Base-by-base conservation (phyloP, 2,113 vertebrate genomes). In the Tetrao urogallus region DNA sequence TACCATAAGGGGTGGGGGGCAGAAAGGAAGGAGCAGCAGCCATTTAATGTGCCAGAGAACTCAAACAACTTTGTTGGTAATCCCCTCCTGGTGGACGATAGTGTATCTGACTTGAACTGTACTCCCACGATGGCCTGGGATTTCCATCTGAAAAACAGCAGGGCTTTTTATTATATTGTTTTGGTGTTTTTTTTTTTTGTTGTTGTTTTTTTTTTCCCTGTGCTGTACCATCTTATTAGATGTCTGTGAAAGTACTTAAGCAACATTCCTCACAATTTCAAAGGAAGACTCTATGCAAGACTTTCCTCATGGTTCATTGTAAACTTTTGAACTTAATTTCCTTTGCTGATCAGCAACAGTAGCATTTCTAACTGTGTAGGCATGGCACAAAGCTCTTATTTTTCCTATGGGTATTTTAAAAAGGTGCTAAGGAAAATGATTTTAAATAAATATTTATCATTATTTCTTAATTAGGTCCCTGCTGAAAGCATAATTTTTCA, bases 181-280 rank as follows among this genome's bases (percentile, higher is more conserved):
- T 13, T 10, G 38, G 38, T 38, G n/a, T 38, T 38, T 8, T 38
- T 38, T 38, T 38, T 11, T 40, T 27, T 27, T 50, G 48, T 24
- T 24, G 13, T 54, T 54, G 17, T 30, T 18, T 67, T 64, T 30
- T 54, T 69, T 72, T 50, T 5, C 28, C 73, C 74, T 57, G 30
- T 66, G 61, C 30, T 76, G 16, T 28, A 72, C n/a, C 89, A 79
- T 57, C 47, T 43, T 54, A 40, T 42, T 54, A 36, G 71, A 56
- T 64, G 73, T 73, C 81, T 93, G 89, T 88, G 61, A 58, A 95
- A 94, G 17, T 34, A 82, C 32, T 95, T 92, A 61, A 79, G 32
- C 43, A 50, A 34, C 12, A 25, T 73, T 79, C 71, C 71, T 90
- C 38, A 47, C 30, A 58, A 63, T 87, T 76, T 73, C 30, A 63